Evolutionary conservation across 2,888 invertebrate genomes (phyloP), one percentile per base, ranked within the genome.

Genomic region (Drosophila atripex): DNA sequence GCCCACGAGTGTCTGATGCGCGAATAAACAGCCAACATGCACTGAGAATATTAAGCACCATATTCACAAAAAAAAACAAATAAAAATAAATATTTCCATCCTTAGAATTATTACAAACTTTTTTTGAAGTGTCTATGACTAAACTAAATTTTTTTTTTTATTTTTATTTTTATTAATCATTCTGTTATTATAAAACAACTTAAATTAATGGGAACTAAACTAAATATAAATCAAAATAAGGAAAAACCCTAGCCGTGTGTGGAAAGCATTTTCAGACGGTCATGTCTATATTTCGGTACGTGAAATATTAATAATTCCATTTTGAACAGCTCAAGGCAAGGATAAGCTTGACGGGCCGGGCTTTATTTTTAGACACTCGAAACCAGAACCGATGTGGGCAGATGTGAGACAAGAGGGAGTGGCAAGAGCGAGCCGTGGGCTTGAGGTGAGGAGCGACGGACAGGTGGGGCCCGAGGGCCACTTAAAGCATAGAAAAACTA

Each of bases 271-370:
- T 73, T 63, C 53, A 28, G 73, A 53, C 45, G 41, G 49, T 56
- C 57, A 49, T 30, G 61, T 73, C 69, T 75, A 78, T 75, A 66
- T 77, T 86, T 77, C 54, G 50, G 63, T 65, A 63, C 53, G 60
- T 65, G 52, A 80, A 75, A 75, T 77, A 72, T 75, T 77, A 58
- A 77, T 86, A 73, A 64, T 76, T 73, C 69, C 77, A 86, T 79
- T 76, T 85, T 76, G 47, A 63, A 74, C 68, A 73, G 63, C 70
- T 47, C 63, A 52, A 73, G 57, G 73, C 78, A 88, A 78, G 89
- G 85, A 80, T 74, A 78, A 71, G 54, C 70, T 55, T 50, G 50
- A 46, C 63, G 39, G 60, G 16, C 46, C 52, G 45, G 41, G 30
- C 41, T 56, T 54, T 80, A 84, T 84, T 80, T 84, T 71, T 71